Evolutionary conservation across 2,797 vertebrate species (phyloP).

Genomic region (Anguilla pacifica): DNA sequence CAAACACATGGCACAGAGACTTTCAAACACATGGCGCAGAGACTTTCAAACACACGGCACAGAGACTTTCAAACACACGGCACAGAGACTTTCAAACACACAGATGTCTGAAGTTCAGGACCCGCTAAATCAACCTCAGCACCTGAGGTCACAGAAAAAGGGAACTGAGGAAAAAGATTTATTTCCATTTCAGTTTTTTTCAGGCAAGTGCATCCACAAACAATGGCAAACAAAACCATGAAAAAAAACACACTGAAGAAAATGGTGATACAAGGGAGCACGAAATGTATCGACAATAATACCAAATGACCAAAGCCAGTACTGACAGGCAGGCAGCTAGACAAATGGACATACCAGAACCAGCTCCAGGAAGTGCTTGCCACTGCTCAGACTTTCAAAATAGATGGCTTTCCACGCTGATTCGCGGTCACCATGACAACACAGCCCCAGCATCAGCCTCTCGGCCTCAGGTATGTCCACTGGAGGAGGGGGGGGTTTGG

Average conservation of each 20-base stretch:
- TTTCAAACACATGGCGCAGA: not conserved
- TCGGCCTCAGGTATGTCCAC: constrained; percentile 82
- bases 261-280: not conserved
- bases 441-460: constrained; percentile 77
- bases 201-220: not conserved
- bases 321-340: not conserved
- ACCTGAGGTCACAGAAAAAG: not conserved
- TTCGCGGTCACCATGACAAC: constrained; percentile 74
- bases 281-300: not conserved
- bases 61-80: not conserved
- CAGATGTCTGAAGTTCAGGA: not conserved
- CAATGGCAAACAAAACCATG: not conserved
- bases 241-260: not conserved
- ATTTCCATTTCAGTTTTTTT: not conserved
- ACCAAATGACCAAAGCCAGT: not conserved
- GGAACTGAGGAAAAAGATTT: not conserved
- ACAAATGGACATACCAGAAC: constrained; percentile 84
- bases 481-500: constrained; percentile 28
- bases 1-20: not conserved
- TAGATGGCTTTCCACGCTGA: constrained; percentile 85
- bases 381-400: constrained; percentile 90
- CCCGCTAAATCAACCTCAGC: not conserved
- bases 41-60: too few relatives aligned
- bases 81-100: not conserved
- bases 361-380: constrained; percentile 94